phyloP scores from a whole-genome alignment of 1,140 invertebrate species.

The Plectrocnemia conspersa region DNA sequence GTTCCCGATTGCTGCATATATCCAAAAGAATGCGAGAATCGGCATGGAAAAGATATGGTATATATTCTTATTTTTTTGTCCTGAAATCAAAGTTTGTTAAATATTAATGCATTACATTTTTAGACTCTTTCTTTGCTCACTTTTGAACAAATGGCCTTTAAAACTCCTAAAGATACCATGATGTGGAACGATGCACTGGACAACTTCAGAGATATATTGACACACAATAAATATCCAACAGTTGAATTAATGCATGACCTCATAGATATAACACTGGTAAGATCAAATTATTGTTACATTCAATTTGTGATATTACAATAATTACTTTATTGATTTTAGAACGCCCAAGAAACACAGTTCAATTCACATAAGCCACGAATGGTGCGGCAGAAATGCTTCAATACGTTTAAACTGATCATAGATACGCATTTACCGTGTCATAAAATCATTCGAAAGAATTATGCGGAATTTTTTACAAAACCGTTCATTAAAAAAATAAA shows the following conservation, averaged over 20 bases:
- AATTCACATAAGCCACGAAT: conserved; percentile 35
- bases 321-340: conserved; percentile 40
- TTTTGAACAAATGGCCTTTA: conserved; percentile 39
- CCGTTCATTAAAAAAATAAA: conserved; percentile 40
- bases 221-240: conserved; percentile 40
- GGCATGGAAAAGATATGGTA: not conserved
- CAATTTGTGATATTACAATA: conserved; percentile 9
- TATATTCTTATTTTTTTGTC: not conserved
- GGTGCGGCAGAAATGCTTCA: conserved; percentile 41
- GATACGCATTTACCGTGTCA: conserved; percentile 42
- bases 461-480: conserved; percentile 41
- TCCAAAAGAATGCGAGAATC: not conserved
- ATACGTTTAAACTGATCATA: conserved; percentile 40
- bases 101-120: conserved; percentile 8
- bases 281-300: conserved; percentile 22
- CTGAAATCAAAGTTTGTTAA: not conserved
- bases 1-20: conserved; percentile 37
- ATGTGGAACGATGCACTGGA: conserved; percentile 45
- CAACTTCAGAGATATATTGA: conserved; percentile 40
- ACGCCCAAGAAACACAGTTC: conserved; percentile 42
- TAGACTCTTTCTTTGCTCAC: conserved; percentile 27
- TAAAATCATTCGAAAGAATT: conserved; percentile 40
- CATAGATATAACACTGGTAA: conserved; percentile 47
- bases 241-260: conserved; percentile 40
- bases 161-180: conserved; percentile 41